Evolutionary conservation across 2,113 vertebrate genomes (phyloP).

Genomic region (Gorsachius goisagi): DNA sequence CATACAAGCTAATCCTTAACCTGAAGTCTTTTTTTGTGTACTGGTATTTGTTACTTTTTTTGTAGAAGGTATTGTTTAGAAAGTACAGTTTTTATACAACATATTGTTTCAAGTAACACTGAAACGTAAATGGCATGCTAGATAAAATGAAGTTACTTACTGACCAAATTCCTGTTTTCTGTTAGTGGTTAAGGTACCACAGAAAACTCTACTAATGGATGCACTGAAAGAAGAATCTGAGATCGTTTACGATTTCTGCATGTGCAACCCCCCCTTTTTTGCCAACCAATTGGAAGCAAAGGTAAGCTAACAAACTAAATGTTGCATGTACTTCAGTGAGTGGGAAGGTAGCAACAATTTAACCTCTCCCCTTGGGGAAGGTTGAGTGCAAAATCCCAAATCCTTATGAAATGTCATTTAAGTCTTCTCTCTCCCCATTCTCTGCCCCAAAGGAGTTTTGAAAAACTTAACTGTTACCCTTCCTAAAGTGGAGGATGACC

Average conservation of each 20-base stretch:
- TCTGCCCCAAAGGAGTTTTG: not conserved
- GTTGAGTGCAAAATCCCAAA: not conserved
- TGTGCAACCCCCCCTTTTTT: conserved; percentile 99
- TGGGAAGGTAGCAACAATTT: not conserved
- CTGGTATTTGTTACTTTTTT: not conserved
- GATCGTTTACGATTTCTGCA: conserved; percentile 96
- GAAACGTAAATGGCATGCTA: not conserved
- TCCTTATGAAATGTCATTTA: not conserved
- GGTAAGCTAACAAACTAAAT: conserved; percentile 68
- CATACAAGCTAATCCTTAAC: not conserved
- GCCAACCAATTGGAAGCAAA: conserved; percentile 95
- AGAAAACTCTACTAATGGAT: conserved; percentile 97
- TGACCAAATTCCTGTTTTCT: not conserved
- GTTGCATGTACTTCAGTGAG: not conserved
- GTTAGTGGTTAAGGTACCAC: conserved; percentile 96
- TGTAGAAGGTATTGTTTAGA: not conserved
- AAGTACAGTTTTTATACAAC: not conserved
- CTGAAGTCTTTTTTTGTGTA: not conserved
- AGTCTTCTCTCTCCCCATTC: not conserved
- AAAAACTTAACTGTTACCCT: not conserved
- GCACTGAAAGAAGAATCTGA: conserved; percentile 96
- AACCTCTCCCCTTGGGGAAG: not conserved
- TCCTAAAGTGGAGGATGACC: not conserved
- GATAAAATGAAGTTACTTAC: not conserved
- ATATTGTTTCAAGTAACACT: not conserved